Conservation (phyloP, 2,888 invertebrate genomes). For the Pterostichus niger region DNA sequence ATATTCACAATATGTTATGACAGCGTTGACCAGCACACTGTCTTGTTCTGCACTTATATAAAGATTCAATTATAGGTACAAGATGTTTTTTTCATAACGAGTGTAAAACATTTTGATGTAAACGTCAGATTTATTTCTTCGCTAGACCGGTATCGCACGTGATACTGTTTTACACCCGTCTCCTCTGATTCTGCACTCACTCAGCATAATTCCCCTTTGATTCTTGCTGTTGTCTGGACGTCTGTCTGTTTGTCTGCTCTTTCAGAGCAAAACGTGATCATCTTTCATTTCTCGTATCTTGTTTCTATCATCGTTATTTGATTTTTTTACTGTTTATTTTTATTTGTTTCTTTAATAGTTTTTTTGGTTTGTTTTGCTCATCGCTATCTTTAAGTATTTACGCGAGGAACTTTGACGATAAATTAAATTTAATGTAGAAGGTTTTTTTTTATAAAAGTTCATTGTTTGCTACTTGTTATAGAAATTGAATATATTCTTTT, state of each 20-base stretch:
- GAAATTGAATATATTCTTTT: not conserved
- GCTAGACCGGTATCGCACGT: constrained; percentile 6
- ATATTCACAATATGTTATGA: not conserved
- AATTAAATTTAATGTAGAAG: too few relatives aligned
- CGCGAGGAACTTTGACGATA: too few relatives aligned
- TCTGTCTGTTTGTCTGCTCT: constrained; percentile 44
- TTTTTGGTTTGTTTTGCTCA: constrained; percentile 1
- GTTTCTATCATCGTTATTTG: constrained; percentile 47
- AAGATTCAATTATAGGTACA: constrained; percentile 41
- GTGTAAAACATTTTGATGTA: constrained; percentile 51
- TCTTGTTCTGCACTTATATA: not conserved
- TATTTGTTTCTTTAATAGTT: constrained; percentile 21
- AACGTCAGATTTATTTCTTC: constrained; percentile 30
- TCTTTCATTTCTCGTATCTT: constrained; percentile 57
- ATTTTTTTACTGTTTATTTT: constrained; percentile 28
- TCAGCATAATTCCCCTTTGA: constrained; percentile 10
- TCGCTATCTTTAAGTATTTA: not conserved
- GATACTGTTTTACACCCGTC: not conserved
- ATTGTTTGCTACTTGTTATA: not conserved
- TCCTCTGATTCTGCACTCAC: not conserved
- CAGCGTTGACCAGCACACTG: constrained; percentile 14
- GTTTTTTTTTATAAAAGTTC: not conserved
- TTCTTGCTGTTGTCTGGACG: constrained; percentile 35
- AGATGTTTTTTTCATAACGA: not conserved
- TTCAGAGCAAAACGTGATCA: constrained; percentile 47